Base-by-base conservation (phyloP, 2,797 vertebrate species). In the Pangasius larnaudii region DNA sequence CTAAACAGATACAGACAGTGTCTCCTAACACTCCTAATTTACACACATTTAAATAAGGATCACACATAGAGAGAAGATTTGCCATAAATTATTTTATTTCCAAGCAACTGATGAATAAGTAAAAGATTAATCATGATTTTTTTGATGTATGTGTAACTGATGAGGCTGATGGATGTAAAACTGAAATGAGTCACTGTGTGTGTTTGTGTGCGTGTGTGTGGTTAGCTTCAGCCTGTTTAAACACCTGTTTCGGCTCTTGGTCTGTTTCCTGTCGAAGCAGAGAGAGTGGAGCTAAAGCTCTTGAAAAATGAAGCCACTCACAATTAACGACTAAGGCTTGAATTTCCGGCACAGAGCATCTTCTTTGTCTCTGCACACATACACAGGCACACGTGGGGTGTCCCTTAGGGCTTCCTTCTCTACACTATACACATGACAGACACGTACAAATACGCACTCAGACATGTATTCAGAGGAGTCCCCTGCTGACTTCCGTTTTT, bases 381-480 rank as follows among this genome's bases (percentile, higher is more conserved):
- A 75, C 42, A 85, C 86, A 85, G 36, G 65, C 80, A 89, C 88
- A 89, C 46, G 18, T 69, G 91, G 95, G 95, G 95, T 93, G 94
- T 96, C 95, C 95, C 96, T 96, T 93, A 95, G 95, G 95, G 94
- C 95, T 95, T 94, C 95, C 94, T 92, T 93, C 88, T 91, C 92
- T 86, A 93, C 91, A 91, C 93, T 59, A 65, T 58, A 80, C 87
- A 89, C 71, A 16, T 59, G 84, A 92, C 92, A 93, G 92, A 89
- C 92, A 93, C 69, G 78, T 90, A 89, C 92, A 86, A 92, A 93
- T 93, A 94, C 93, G 91, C 92, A n/a, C 92, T 86, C 86, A 75
- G 59, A 74, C 53, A 63, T n/a, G 51, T 86, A 88, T 91, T 87
- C 39, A 3, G 69, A 89, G 94, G 94, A 94, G 94, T 95, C 93